Evolutionary conservation across 1,140 invertebrate genomes (phyloP).

Genomic region (Papilio glaucus): DNA sequence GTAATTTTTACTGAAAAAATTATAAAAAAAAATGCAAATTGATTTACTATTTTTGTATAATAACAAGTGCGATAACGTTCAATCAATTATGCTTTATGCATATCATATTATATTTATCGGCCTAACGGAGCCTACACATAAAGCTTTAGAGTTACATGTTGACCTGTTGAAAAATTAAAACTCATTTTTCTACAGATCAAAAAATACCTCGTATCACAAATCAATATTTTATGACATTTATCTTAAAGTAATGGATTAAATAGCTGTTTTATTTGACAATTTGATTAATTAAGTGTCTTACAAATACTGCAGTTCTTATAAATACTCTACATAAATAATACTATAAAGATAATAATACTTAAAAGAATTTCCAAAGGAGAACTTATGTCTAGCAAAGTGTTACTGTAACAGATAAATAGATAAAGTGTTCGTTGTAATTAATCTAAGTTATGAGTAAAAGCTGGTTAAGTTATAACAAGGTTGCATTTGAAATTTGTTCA

Average conservation of each 20-base stretch:
- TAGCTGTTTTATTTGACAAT: too few relatives aligned
- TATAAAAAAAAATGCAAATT: neutral
- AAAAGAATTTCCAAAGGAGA: neutral
- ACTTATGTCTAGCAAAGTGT: neutral
- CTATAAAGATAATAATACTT: neutral
- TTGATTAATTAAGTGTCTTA: too few relatives aligned
- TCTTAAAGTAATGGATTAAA: too few relatives aligned
- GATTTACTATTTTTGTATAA: constrained; percentile 8
- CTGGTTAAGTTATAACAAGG: constrained; percentile 61
- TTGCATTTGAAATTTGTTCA: constrained; percentile 73
- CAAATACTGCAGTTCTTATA: too few relatives aligned
- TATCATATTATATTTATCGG: neutral
- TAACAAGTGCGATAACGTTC: neutral
- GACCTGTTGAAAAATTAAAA: neutral
- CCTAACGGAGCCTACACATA: neutral
- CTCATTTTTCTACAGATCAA: neutral
- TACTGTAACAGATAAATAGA: neutral
- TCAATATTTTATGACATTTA: neutral
- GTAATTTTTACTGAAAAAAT: neutral
- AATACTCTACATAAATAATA: too few relatives aligned
- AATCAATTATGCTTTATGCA: too few relatives aligned
- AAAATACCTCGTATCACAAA: neutral
- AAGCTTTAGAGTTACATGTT: neutral
- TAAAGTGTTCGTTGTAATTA: neutral
- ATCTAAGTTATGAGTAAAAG: neutral